Evolutionary conservation across 2,888 invertebrate species (phyloP).

Genomic region (Eurytoma adleriae): DNA sequence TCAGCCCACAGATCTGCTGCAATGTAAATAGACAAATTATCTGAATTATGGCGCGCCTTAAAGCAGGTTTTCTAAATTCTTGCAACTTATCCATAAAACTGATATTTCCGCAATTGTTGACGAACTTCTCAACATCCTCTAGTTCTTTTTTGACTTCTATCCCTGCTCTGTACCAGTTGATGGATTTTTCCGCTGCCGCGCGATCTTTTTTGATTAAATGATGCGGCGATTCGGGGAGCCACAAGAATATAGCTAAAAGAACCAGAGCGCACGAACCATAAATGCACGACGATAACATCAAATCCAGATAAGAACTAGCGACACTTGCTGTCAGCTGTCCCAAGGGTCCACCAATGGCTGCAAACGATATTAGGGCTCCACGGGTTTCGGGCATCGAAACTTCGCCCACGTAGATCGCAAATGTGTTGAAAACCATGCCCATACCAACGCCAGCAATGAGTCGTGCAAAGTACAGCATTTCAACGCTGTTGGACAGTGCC

Average conservation of each 20-base stretch:
- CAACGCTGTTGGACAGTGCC: conserved; percentile 58
- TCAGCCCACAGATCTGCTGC: conserved; percentile 67
- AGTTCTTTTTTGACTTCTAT: conserved; percentile 38
- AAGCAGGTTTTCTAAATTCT: conserved; percentile 19
- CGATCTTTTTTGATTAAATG: conserved; percentile 46
- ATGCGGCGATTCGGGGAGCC: conserved; percentile 69
- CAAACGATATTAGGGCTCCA: conserved; percentile 67
- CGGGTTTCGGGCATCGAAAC: conserved; percentile 67
- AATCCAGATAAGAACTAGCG: conserved; percentile 63
- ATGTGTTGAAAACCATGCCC: conserved; percentile 65
- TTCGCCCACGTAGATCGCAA: conserved; percentile 67
- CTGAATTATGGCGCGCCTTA: conserved; percentile 62
- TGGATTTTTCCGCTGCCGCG: conserved; percentile 33
- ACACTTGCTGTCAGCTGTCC: conserved; percentile 67
- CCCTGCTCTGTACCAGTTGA: conserved; percentile 50
- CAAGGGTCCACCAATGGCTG: conserved; percentile 65
- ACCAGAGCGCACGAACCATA: conserved; percentile 62
- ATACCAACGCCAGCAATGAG: conserved; percentile 62
- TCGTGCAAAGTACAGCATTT: conserved; percentile 62
- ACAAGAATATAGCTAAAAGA: conserved; percentile 62
- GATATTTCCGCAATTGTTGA: background rate
- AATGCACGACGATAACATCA: conserved; percentile 64
- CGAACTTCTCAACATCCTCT: conserved; percentile 44
- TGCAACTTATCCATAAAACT: conserved; percentile 25
- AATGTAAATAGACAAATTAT: conserved; percentile 64